Conservation (phyloP, 2,797 vertebrate species). For the Typhlichthys subterraneus region DNA sequence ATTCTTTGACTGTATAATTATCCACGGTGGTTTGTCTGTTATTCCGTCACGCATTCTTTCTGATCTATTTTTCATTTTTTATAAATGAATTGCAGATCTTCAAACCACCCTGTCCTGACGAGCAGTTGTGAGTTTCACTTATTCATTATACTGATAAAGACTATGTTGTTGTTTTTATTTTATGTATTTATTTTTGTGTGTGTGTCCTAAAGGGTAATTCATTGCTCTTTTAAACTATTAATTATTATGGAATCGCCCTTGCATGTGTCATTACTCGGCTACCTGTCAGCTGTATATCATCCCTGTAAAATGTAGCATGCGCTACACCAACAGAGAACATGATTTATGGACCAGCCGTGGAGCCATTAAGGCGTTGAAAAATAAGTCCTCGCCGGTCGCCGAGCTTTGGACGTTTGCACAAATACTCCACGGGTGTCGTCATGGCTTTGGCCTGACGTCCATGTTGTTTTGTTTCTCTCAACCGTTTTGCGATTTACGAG, state of each 20-base stretch:
- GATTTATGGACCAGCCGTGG: background rate
- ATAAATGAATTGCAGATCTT: constrained; percentile 68
- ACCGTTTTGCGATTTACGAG: too few relatives aligned
- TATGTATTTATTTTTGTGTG: too few relatives aligned
- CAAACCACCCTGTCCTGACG: constrained; percentile 64
- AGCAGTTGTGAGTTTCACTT: constrained; percentile 78
- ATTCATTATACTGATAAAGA: too few relatives aligned
- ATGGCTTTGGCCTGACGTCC: constrained; percentile 23
- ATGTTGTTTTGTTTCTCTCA: constrained; percentile 4
- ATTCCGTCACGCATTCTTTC: background rate
- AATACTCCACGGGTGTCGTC: background rate
- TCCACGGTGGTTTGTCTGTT: too few relatives aligned
- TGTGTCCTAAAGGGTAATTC: too few relatives aligned
- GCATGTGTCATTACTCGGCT: background rate
- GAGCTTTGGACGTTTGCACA: background rate
- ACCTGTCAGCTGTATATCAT: background rate
- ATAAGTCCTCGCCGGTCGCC: background rate
- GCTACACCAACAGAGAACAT: background rate
- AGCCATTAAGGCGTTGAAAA: constrained; percentile 26
- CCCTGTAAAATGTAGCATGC: background rate
- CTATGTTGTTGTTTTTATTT: too few relatives aligned
- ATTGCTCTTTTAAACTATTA: too few relatives aligned
- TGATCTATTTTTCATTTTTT: background rate
- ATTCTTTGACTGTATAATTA: background rate
- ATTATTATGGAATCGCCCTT: background rate